Base-by-base conservation (phyloP, 2,888 invertebrate genomes). In the Sminthurinus aureus region DNA sequence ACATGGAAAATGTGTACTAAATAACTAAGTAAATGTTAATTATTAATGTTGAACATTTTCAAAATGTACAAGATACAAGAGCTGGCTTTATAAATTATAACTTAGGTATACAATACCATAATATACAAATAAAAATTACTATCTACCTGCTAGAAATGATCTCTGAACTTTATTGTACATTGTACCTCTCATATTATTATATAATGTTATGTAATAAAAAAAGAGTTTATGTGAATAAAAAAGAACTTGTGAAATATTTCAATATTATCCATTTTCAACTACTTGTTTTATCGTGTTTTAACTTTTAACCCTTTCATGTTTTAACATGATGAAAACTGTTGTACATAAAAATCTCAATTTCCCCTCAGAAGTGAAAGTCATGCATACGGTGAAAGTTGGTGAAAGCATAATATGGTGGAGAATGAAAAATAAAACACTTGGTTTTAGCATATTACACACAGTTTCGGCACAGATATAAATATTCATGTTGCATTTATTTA, bases 401-500 rank as follows among this genome's bases (percentile, higher is more conserved):
- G 52, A 52, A 52, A 13, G 52, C 52, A 52, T 11, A 8, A 11
- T 8, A 52, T 52, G 8, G 13, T 52, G 52, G 13, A 52, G 13
- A 52, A 52, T 11, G 8, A 52, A 52, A 52, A 52, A 52, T 11
- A 52, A 52, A 8, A 52, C 8, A 13, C 9, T 52, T 8, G 52
- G 13, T 13, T 8, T 52, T n/a, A n/a, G n/a, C n/a, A n/a, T n/a
- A n/a, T n/a, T n/a, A n/a, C n/a, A n/a, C n/a, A n/a, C n/a, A n/a
- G n/a, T n/a, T n/a, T n/a, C n/a, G n/a, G 52, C 52, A 52, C 52
- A 52, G 52, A 8, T 11, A 13, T 52, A 52, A 52, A 67, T 67
- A n/a, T 67, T 18, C n/a, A 67, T 67, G n/a, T 67, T 67, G 69
- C 69, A 67, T 67, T 67, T 67, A 67, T 67, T 67, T 11, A 67